A percentile compares a stretch with the other conserved stretches of the same genome.
Conservation (phyloP, 2,113 vertebrate species). For the Reinhardtius hippoglossoides region DNA sequence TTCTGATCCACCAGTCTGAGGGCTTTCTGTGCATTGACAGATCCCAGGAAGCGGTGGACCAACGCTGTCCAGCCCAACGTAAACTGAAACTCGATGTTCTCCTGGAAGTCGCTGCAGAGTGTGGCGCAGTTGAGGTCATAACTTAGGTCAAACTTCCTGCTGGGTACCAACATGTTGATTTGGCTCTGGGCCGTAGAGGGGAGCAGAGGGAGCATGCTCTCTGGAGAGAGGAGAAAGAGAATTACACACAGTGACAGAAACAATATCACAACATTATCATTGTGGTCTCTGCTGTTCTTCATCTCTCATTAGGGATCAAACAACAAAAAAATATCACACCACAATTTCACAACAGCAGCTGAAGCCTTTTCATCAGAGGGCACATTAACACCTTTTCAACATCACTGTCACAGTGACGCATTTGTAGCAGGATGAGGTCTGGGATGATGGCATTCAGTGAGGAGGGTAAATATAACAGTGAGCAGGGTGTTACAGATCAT, state of each 20-base stretch:
- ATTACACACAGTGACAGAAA: not conserved
- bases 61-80: constrained; percentile 92
- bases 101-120: constrained; percentile 95
- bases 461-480: constrained; percentile 55
- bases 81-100: constrained; percentile 95
- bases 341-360: constrained; percentile 22
- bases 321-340: not conserved
- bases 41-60: constrained; percentile 92
- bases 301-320: not conserved
- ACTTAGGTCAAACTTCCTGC: constrained; percentile 95
- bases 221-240: constrained; percentile 71
- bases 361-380: constrained; percentile 43
- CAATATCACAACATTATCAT: not conserved
- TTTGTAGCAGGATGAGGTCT: constrained; percentile 37
- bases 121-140: constrained; percentile 95
- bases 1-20: constrained; percentile 88
- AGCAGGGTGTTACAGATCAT: constrained; percentile 24
- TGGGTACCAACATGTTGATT: constrained; percentile 88
- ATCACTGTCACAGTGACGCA: constrained; percentile 52
- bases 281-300: not conserved
- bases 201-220: constrained; percentile 92
- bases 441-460: constrained; percentile 34
- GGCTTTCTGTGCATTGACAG: constrained; percentile 87
- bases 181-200: constrained; percentile 87
- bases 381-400: constrained; percentile 49